These are phyloP conservation scores for Neoitamus cyanurus DNA, from an alignment of 2,888 invertebrate genomes.

Conservation along the genomic window DNA sequence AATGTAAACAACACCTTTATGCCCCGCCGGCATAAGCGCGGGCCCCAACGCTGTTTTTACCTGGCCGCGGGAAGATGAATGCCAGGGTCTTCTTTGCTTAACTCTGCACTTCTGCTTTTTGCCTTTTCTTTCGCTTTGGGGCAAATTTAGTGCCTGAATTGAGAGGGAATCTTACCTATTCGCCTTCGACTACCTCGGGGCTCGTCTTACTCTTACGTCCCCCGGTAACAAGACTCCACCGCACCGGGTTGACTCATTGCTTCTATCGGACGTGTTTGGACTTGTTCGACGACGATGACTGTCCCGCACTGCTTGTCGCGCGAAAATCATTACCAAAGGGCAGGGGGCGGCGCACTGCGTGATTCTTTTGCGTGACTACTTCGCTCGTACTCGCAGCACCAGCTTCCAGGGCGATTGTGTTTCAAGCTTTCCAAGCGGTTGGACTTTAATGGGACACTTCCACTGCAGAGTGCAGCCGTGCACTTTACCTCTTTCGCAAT, in stretches of 20 bases:
- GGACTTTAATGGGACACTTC: not conserved
- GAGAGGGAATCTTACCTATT: conserved; percentile 16
- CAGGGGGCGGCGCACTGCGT: not conserved
- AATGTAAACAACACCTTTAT: conserved; percentile 24
- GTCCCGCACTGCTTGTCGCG: conserved; percentile 19
- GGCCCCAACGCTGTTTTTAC: not conserved
- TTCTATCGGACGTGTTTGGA: conserved; percentile 19
- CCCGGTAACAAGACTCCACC: conserved; percentile 9
- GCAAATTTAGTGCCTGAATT: conserved; percentile 3
- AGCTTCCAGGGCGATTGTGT: not conserved
- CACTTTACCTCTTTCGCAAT: not conserved
- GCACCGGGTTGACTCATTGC: not conserved
- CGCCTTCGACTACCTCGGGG: not conserved
- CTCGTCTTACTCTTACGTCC: conserved; percentile 4
- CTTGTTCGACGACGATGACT: conserved; percentile 17
- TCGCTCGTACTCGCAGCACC: not conserved
- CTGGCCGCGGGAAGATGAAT: not conserved
- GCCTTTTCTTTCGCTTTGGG: conserved; percentile 9
- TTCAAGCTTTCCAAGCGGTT: not conserved
- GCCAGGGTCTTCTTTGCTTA: conserved; percentile 11
- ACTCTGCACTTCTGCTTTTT: not conserved
- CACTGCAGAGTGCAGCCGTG: not conserved
- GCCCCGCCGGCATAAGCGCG: not conserved
- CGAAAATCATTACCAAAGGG: not conserved
- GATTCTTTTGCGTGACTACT: not conserved